A percentile compares a stretch with the other conserved stretches of the same genome.
Conservation (phyloP, 2,888 invertebrate genomes). For the Drosophila siamana region DNA sequence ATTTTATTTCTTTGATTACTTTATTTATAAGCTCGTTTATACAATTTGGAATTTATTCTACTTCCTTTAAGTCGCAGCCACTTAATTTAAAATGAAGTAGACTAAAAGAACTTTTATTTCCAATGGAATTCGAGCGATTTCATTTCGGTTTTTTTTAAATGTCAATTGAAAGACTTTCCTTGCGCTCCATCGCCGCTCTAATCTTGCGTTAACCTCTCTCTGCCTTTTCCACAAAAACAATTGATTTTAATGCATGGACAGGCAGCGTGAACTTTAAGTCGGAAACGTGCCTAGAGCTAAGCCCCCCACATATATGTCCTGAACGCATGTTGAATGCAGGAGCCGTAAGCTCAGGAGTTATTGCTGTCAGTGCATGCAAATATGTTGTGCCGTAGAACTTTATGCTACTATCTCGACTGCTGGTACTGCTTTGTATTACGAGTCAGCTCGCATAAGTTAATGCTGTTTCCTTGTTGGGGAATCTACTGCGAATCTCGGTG, state of each 20-base stretch:
- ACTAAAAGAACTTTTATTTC: not conserved
- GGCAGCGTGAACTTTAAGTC: not conserved
- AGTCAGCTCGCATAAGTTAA: constrained; percentile 38
- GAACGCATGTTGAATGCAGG: constrained; percentile 13
- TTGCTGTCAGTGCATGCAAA: constrained; percentile 26
- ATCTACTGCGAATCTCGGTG: constrained; percentile 29
- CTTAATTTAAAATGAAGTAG: not conserved
- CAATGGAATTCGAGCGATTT: not conserved
- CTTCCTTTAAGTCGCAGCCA: not conserved
- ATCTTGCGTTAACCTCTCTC: not conserved
- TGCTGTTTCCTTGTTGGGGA: constrained; percentile 52
- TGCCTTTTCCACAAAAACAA: not conserved
- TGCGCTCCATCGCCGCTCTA: not conserved
- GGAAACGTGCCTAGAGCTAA: constrained; percentile 13
- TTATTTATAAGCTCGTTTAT: too few species aligned
- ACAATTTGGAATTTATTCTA: not conserved
- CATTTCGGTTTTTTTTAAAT: not conserved
- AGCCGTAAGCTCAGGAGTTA: constrained; percentile 33
- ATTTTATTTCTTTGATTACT: not conserved
- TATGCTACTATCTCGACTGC: constrained; percentile 1
- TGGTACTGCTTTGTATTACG: constrained; percentile 18
- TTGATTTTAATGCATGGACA: constrained; percentile 7
- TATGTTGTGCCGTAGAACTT: constrained; percentile 14
- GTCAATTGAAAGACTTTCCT: not conserved
- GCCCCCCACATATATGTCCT: constrained; percentile 1